Evolutionary conservation across 2,888 invertebrate genomes (phyloP).

Genomic region (Diploptera punctata): DNA sequence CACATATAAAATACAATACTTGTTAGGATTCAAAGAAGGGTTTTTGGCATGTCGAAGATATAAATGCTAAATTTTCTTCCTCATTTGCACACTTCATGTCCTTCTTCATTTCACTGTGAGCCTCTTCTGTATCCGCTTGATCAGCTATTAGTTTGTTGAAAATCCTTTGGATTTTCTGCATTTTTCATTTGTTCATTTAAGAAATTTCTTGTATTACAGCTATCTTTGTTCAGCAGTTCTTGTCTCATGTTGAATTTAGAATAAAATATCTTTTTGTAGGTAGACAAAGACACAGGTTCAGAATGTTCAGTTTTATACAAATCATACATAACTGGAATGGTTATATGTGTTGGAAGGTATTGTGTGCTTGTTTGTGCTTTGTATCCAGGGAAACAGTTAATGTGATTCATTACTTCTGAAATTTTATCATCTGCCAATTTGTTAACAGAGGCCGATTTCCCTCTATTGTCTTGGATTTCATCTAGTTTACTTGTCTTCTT

Average conservation of each 20-base stretch:
- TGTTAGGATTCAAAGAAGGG: background rate
- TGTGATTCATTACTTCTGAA: background rate
- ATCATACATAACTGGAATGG: background rate
- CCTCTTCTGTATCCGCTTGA: too few relatives aligned
- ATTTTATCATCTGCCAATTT: background rate
- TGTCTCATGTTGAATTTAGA: constrained; percentile 12
- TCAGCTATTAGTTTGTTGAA: too few relatives aligned
- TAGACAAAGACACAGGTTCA: constrained; percentile 4
- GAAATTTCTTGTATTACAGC: background rate
- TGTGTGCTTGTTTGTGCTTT: background rate
- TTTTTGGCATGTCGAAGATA: too few relatives aligned
- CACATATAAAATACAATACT: background rate
- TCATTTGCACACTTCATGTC: too few relatives aligned
- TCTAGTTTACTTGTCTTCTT: background rate
- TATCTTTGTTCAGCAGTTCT: constrained; percentile 7
- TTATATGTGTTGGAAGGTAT: background rate
- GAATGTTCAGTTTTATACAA: background rate
- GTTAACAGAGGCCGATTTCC: background rate
- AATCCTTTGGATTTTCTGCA: too few relatives aligned
- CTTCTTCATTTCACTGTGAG: too few relatives aligned
- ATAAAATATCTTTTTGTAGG: constrained; percentile 3
- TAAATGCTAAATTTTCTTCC: too few relatives aligned
- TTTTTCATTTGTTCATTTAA: too few relatives aligned
- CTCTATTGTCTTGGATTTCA: background rate
- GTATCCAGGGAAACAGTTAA: background rate